Conservation (phyloP, 2,113 vertebrate genomes). For the Dromaius novaehollandiae region DNA sequence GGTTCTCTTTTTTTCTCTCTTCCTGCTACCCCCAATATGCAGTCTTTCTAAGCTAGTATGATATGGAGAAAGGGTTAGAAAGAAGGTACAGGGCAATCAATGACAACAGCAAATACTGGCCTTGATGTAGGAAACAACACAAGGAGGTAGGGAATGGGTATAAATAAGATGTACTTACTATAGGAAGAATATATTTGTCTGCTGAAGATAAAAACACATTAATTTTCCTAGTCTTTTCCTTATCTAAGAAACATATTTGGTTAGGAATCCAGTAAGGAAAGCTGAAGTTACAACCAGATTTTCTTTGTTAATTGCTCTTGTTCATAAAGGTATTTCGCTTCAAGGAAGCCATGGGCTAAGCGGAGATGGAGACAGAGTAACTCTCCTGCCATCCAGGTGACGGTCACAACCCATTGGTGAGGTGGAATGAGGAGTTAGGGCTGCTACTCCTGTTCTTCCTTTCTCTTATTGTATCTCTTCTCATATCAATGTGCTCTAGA, state of each 20-base stretch:
- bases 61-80: neutral
- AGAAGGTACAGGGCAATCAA: neutral
- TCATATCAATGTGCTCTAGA: neutral
- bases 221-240: neutral
- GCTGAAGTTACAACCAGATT: neutral
- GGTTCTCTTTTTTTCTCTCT: neutral
- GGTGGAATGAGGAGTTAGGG: neutral
- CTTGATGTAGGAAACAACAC: neutral
- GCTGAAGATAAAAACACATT: neutral
- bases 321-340: neutral
- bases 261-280: neutral
- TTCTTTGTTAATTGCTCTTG: neutral
- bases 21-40: rapidly evolving
- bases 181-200: neutral
- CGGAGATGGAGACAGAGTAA: neutral
- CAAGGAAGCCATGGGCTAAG: neutral
- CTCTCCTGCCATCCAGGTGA: neutral
- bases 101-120: neutral
- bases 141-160: neutral
- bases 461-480: neutral
- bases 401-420: neutral
- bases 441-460: neutral
- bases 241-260: neutral
- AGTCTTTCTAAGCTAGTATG: neutral
- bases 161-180: neutral